These are phyloP conservation scores for Penelope pileata DNA, from an alignment of 2,113 vertebrate species.

Conservation along the genomic window DNA sequence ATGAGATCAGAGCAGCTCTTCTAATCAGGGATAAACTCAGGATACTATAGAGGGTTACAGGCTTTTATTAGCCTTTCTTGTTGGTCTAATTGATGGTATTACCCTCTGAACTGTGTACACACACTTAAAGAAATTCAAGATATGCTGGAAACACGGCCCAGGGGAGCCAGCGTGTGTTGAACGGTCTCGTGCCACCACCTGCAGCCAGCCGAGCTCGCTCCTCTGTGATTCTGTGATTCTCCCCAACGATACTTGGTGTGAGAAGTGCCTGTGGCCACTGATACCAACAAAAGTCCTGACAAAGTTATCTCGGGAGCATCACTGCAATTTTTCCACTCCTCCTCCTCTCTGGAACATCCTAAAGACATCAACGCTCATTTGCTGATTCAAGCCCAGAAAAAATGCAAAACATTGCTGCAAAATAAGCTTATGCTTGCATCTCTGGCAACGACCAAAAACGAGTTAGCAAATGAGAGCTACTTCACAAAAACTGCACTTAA, in stretches of 20 bases:
- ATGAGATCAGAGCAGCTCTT: not conserved
- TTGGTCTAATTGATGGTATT: conserved; percentile 55
- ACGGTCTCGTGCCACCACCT: not conserved
- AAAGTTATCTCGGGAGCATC: not conserved
- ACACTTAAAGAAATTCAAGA: conserved; percentile 24
- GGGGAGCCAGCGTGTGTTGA: not conserved
- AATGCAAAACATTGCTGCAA: not conserved
- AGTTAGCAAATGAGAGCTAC: conserved; percentile 6
- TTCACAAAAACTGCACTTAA: not conserved
- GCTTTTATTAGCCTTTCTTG: conserved; percentile 12
- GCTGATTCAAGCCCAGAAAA: conserved; percentile 1
- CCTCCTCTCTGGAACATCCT: not conserved
- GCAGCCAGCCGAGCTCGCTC: not conserved
- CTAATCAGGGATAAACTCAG: conserved; percentile 32
- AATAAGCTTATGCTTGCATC: not conserved
- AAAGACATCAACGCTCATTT: not conserved
- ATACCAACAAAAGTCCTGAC: not conserved
- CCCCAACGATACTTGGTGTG: not conserved
- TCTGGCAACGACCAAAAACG: not conserved
- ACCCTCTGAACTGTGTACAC: conserved; percentile 34
- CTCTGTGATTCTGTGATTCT: no score
- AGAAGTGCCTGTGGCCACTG: not conserved
- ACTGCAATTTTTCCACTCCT: not conserved
- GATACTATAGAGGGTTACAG: not conserved
- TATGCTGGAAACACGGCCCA: not conserved